Conservation (phyloP, 1,140 invertebrate genomes). For the Aporrectodea caliginosa region DNA sequence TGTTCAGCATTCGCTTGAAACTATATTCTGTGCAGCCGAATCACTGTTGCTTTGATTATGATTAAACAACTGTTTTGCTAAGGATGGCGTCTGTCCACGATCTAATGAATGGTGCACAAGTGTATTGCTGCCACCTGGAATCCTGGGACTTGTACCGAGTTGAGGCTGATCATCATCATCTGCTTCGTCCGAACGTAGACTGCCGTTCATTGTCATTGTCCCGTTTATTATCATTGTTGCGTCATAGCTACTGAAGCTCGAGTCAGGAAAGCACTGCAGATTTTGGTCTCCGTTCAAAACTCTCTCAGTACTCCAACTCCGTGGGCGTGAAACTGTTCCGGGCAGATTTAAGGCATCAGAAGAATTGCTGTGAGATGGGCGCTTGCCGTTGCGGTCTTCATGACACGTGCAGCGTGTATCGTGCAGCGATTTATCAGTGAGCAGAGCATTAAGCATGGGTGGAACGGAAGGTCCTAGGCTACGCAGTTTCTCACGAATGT, state of each 20-base stretch:
- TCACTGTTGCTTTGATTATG: neutral
- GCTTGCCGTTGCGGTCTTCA: neutral
- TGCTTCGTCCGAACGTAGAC: neutral
- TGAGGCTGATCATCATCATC: neutral
- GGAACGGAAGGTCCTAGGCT: neutral
- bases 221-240: neutral
- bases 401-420: neutral
- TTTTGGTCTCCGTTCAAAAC: neutral
- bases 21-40: neutral
- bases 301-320: no score
- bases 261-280: neutral
- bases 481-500: neutral
- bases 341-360: neutral
- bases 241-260: neutral
- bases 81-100: neutral
- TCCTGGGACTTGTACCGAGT: neutral
- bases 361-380: neutral
- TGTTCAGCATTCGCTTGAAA: neutral
- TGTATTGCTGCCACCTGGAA: neutral
- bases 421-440: neutral
- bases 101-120: neutral
- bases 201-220: neutral
- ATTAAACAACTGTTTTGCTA: neutral
- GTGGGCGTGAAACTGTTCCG: no score
- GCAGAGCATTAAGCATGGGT: neutral